phyloP scores from a whole-genome alignment of 2,113 vertebrate species.

The Hyperopisus bebe region DNA sequence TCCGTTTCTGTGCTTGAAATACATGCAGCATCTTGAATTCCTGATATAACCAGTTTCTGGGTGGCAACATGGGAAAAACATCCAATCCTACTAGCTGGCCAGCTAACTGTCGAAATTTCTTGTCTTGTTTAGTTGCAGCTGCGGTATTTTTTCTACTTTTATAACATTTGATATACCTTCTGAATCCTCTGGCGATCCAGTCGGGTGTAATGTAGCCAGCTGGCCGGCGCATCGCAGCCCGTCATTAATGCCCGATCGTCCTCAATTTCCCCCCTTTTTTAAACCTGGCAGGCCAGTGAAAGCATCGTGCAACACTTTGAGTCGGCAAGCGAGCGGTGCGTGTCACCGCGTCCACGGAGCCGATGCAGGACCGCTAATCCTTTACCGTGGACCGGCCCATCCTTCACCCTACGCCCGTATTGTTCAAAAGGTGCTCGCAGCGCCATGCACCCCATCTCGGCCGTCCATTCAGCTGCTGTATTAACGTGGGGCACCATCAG shows the following conservation, averaged over 20 bases:
- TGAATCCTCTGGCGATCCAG: not conserved
- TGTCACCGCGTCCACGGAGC: too few relatives aligned
- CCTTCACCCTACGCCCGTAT: not conserved
- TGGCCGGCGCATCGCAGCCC: not conserved
- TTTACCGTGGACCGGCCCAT: not conserved
- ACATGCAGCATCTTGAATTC: not conserved
- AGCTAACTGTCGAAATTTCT: not conserved
- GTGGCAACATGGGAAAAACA: not conserved
- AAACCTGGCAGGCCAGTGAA: not conserved
- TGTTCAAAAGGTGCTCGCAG: not conserved
- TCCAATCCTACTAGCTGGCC: not conserved
- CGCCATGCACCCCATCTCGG: not conserved
- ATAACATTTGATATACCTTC: not conserved
- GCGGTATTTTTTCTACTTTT: not conserved
- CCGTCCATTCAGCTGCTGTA: not conserved
- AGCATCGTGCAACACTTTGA: not conserved
- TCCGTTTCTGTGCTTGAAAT: not conserved
- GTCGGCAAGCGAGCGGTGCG: not conserved
- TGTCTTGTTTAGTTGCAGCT: not conserved
- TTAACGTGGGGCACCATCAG: constrained; percentile 3
- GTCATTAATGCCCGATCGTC: not conserved
- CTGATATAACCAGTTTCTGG: not conserved
- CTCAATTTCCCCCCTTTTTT: not conserved
- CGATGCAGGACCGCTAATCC: not conserved
- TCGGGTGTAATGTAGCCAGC: not conserved